These are phyloP conservation scores for Hirtodrosophila confusa DNA, from an alignment of 2,888 invertebrate species.

Conservation along the genomic window DNA sequence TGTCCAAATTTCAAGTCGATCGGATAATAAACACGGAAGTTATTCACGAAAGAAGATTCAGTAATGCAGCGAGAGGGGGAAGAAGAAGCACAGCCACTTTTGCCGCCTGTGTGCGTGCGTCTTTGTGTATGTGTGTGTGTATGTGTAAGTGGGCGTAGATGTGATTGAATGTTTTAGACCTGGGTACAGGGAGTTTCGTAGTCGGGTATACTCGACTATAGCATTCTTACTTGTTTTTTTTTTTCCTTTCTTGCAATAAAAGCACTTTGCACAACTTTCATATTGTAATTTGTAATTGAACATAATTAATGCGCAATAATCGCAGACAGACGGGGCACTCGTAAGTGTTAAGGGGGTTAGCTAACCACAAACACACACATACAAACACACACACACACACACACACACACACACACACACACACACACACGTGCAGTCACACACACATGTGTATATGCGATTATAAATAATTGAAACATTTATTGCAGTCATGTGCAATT, in stretches of 20 bases:
- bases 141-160: too few relatives aligned
- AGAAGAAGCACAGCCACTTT: too few relatives aligned
- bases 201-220: too few relatives aligned
- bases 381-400: conserved; percentile 4
- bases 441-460: conserved; percentile 17
- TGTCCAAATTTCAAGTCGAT: too few relatives aligned
- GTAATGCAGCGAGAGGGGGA: too few relatives aligned
- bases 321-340: conserved; percentile 11
- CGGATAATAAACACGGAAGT: too few relatives aligned
- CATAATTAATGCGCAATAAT: conserved; percentile 72
- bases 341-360: conserved; percentile 38
- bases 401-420: conserved; percentile 4
- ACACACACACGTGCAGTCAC: conserved; percentile 3
- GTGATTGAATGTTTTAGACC: too few relatives aligned
- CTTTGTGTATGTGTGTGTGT: too few relatives aligned
- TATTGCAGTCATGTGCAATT: conserved; percentile 77
- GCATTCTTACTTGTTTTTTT: too few relatives aligned
- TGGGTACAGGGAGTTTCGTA: too few relatives aligned
- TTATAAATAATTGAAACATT: conserved; percentile 76
- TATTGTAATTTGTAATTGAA: conserved; percentile 62
- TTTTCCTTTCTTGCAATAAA: conserved; percentile 21
- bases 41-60: too few relatives aligned
- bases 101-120: too few relatives aligned
- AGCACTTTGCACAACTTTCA: conserved; percentile 54
- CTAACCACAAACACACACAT: conserved; percentile 29